Conservation (phyloP, 1,140 invertebrate species). For the Caenorhabditis briggsae region DNA sequence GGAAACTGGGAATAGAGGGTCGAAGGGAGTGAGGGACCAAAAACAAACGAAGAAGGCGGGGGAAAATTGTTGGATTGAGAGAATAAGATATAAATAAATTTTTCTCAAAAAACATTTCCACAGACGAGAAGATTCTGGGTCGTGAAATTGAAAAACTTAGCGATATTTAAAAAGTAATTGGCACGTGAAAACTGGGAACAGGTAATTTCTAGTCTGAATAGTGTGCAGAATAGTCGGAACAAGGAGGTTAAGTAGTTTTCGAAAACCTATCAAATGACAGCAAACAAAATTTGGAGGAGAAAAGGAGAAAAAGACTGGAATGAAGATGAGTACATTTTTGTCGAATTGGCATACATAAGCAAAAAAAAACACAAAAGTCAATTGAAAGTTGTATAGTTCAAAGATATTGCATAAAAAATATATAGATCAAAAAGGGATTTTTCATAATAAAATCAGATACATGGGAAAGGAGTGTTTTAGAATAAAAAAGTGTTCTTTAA, state of each 20-base stretch:
- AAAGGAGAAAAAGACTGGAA: not conserved
- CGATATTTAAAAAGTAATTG: too few species aligned
- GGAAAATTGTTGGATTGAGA: not conserved
- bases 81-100: constrained; percentile 37
- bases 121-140: not conserved
- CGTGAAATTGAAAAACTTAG: too few species aligned
- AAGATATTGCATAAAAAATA: too few species aligned
- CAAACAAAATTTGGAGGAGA: constrained; percentile 10
- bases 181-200: too few species aligned
- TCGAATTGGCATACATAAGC: not conserved
- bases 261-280: constrained; percentile 39
- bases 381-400: too few species aligned
- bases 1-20: constrained; percentile 21
- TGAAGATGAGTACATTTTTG: constrained; percentile 20
- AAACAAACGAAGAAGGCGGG: not conserved
- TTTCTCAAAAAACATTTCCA: not conserved
- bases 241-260: constrained; percentile 41
- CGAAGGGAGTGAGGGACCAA: not conserved
- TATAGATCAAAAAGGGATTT: too few species aligned
- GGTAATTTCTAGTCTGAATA: not conserved
- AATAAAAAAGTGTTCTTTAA: too few species aligned
- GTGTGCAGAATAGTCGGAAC: not conserved
- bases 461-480: too few species aligned
- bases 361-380: too few species aligned
- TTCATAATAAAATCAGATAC: too few species aligned